These are phyloP conservation scores for Gobiocypris rarus DNA, from an alignment of 2,113 vertebrate genomes.

Conservation along the genomic window DNA sequence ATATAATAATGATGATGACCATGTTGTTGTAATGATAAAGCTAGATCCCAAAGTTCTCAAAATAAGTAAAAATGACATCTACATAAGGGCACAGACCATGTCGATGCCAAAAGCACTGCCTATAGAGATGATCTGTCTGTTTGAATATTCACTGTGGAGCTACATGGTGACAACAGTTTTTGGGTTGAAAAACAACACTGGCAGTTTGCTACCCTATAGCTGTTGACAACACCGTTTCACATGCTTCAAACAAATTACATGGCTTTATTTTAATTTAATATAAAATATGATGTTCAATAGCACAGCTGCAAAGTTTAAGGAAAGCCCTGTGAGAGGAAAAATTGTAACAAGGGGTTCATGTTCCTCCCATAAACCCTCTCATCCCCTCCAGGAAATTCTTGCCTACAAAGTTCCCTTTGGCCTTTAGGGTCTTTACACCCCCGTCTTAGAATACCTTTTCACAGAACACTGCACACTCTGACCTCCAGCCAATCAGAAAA, in stretches of 20 bases:
- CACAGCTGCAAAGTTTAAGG: not conserved
- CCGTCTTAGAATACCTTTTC: conserved; percentile 74
- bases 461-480: conserved; percentile 70
- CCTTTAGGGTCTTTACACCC: conserved; percentile 37
- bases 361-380: conserved; percentile 8
- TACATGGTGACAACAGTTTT: not conserved
- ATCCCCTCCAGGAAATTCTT: conserved; percentile 47
- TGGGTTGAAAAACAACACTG: not conserved
- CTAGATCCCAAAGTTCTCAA: conserved; percentile 37
- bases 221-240: not conserved
- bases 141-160: not conserved
- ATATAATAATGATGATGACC: not conserved
- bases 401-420: conserved; percentile 22
- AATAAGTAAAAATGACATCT: conserved; percentile 59
- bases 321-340: conserved; percentile 12
- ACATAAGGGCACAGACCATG: conserved; percentile 70
- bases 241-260: not conserved
- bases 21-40: conserved; percentile 25
- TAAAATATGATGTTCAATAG: not conserved
- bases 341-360: not conserved
- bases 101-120: conserved; percentile 46
- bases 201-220: not conserved
- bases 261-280: conserved; percentile 13
- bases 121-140: conserved; percentile 29
- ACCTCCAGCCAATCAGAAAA: conserved; percentile 82